These are phyloP conservation scores for Indri indri DNA, from an alignment of 2,113 vertebrate genomes.

Conservation along the genomic window DNA sequence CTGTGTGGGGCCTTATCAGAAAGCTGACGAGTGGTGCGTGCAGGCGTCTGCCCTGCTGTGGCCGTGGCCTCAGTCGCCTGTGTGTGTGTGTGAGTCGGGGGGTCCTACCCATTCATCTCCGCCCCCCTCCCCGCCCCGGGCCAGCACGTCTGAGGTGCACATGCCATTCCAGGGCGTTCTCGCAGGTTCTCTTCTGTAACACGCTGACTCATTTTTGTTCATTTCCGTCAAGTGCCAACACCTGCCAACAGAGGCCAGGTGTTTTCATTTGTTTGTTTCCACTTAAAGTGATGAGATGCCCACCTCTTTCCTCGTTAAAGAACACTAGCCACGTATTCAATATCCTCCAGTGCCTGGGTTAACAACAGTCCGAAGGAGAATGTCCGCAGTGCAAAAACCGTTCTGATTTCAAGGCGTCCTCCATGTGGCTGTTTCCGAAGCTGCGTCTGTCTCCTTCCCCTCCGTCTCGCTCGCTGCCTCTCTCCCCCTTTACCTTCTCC, in stretches of 20 bases:
- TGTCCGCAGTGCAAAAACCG: fast-evolving
- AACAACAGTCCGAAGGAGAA: not conserved
- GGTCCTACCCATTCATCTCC: fast-evolving
- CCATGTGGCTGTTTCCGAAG: fast-evolving
- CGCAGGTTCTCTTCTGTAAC: not conserved
- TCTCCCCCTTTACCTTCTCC: not conserved
- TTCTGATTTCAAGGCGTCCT: fast-evolving
- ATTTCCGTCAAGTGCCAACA: constrained; percentile 50
- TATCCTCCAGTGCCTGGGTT: fast-evolving
- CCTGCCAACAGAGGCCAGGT: constrained; percentile 30
- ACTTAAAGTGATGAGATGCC: constrained; percentile 1
- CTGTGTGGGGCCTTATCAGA: not conserved
- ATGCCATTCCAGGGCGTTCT: not conserved
- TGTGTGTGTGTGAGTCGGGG: not conserved
- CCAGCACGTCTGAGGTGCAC: fast-evolving
- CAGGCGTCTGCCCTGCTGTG: not conserved
- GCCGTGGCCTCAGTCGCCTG: fast-evolving
- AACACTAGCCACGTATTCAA: fast-evolving
- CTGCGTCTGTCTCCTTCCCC: fast-evolving
- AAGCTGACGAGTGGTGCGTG: fast-evolving
- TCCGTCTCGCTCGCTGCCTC: fast-evolving
- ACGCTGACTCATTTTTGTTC: constrained; percentile 55
- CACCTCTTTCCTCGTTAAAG: constrained; percentile 51
- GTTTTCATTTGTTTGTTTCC: constrained; percentile 48
- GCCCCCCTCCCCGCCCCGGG: no score